Evolutionary conservation across 2,113 vertebrate genomes (phyloP).

Genomic region (Corynorhinus townsendii): DNA sequence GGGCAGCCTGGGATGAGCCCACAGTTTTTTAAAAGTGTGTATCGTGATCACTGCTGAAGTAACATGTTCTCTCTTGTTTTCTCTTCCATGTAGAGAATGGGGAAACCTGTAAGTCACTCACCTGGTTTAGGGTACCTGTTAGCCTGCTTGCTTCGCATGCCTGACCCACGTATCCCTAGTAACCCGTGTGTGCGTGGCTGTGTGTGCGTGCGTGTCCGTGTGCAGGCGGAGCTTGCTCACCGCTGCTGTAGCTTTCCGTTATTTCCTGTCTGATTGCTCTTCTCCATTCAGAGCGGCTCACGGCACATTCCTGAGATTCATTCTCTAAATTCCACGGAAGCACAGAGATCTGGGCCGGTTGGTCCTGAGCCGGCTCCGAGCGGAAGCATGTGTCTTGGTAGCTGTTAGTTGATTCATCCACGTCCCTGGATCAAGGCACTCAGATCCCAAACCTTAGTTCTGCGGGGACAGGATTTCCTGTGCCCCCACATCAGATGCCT

Average conservation of each 20-base stretch:
- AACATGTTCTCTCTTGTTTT: slow-evolving; percentile 79
- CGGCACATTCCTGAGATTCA: fast-evolving
- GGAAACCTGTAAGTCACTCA: slow-evolving; percentile 94
- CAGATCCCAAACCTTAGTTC: fast-evolving
- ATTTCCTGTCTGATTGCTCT: background rate
- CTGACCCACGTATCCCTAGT: background rate
- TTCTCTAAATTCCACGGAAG: background rate
- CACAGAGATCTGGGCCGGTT: background rate
- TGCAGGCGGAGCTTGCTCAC: fast-evolving
- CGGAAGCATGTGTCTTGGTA: fast-evolving
- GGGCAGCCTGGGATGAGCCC: background rate
- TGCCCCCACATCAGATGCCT: background rate
- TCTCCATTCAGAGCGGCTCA: background rate
- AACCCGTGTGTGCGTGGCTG: background rate
- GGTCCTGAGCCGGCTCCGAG: background rate
- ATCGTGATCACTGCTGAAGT: background rate
- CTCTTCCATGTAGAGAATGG: slow-evolving; percentile 92
- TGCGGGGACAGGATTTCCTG: fast-evolving
- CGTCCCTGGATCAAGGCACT: fast-evolving
- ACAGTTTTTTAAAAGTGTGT: background rate
- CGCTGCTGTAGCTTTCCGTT: background rate
- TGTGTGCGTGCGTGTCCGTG: background rate
- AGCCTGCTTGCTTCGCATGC: slow-evolving; percentile 39
- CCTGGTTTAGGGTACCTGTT: slow-evolving; percentile 21
- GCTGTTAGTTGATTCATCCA: background rate